Percentiles rank a stretch among this genome's conserved stretches.
phyloP scores from a whole-genome alignment of 2,888 invertebrate genomes.

The Podabrus alpinus region DNA sequence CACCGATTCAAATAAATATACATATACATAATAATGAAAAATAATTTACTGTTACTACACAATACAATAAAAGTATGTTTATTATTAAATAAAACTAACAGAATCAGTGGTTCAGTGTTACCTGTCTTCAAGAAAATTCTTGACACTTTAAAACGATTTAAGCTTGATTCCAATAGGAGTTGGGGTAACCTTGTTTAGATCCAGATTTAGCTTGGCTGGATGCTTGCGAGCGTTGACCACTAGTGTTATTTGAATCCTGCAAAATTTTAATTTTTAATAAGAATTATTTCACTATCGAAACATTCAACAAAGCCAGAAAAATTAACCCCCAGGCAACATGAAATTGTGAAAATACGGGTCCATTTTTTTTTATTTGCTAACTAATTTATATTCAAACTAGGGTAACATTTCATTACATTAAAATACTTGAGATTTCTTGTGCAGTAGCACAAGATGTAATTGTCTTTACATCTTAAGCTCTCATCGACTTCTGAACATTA shows the following conservation, averaged over 20 bases:
- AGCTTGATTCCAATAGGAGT: conserved; percentile 69
- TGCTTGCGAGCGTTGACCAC: conserved; percentile 59
- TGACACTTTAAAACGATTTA: conserved; percentile 45
- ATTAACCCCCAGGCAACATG: background rate
- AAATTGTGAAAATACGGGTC: background rate
- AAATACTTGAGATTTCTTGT: too few species aligned
- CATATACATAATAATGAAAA: conserved; percentile 30
- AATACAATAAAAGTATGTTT: conserved; percentile 32
- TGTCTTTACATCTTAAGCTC: too few species aligned
- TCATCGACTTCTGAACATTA: too few species aligned
- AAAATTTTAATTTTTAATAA: conserved; percentile 26
- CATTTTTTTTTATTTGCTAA: too few species aligned
- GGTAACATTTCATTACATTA: too few species aligned
- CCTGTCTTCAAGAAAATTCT: conserved; percentile 9
- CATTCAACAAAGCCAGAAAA: background rate
- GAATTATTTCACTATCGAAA: background rate
- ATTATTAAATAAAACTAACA: conserved; percentile 32
- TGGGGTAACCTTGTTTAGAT: conserved; percentile 66
- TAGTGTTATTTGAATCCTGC: conserved; percentile 63
- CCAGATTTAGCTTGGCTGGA: conserved; percentile 61
- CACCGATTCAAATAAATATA: conserved; percentile 33
- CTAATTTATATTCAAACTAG: too few species aligned
- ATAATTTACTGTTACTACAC: conserved; percentile 37
- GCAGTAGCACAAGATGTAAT: too few species aligned
- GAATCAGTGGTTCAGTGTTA: conserved; percentile 31